Conservation (phyloP, 2,797 vertebrate genomes). For the Rhinichthys osculus region DNA sequence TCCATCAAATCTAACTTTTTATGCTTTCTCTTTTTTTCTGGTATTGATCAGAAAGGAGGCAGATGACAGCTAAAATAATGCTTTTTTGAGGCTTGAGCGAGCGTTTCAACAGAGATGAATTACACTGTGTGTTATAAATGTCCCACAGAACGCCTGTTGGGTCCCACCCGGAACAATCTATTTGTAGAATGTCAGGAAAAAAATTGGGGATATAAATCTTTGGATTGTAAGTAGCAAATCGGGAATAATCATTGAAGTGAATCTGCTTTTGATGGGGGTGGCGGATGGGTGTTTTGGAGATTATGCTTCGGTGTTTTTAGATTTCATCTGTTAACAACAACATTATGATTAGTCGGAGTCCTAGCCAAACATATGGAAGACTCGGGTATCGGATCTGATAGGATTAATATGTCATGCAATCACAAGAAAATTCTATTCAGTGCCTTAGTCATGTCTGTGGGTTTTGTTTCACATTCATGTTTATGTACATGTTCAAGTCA, state of each 20-base stretch:
- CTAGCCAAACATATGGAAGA: background rate
- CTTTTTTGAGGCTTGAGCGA: slow-evolving; percentile 61
- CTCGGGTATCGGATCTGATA: background rate
- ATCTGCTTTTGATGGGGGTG: slow-evolving; percentile 39
- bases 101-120: slow-evolving; percentile 73
- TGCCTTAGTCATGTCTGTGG: background rate
- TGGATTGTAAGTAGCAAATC: slow-evolving; percentile 56
- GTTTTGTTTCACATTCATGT: background rate
- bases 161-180: slow-evolving; percentile 69
- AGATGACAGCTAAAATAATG: slow-evolving; percentile 57
- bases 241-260: slow-evolving; percentile 53
- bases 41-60: slow-evolving; percentile 62
- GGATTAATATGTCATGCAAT: background rate
- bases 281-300: slow-evolving; percentile 24
- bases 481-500: no score
- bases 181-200: slow-evolving; percentile 71
- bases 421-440: background rate
- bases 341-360: background rate
- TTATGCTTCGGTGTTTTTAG: background rate
- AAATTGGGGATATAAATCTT: slow-evolving; percentile 72
- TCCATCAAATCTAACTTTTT: slow-evolving; percentile 30
- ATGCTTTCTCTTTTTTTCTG: slow-evolving; percentile 46
- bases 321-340: slow-evolving; percentile 7
- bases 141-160: slow-evolving; percentile 65
- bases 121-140: slow-evolving; percentile 66